Evolutionary conservation across 2,113 vertebrate genomes (phyloP), one percentile per base, ranked within the genome.

Genomic region (Piliocolobus tephrosceles): DNA sequence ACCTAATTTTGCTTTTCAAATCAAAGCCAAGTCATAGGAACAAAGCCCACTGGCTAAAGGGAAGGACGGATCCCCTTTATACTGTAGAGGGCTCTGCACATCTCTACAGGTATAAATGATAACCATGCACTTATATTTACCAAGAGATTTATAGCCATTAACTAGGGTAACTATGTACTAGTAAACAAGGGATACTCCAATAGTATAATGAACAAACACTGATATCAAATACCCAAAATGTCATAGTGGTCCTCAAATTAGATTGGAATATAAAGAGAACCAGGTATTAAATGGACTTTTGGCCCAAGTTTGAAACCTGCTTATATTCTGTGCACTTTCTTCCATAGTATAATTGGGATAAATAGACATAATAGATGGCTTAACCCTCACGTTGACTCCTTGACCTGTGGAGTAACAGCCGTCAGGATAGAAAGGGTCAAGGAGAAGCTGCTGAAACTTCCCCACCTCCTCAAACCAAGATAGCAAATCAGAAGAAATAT

Each of bases 21-120:
- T 10, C 16, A 35, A 88, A 83, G 47, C 35, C 30, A 68, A 12
- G 73, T n/a, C 12, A 12, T 8, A 52, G 84, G 3, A n/a, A 52
- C 1, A 66, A 43, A 20, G 6, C 0, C 35, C 27, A 30, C 20
- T 25, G 27, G 9, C n/a, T n/a, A 68, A 25, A 3, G 5, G 8
- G 40, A 4, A 32, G 25, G 2, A 8, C 12, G 8, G 40, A n/a
- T 23, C 11, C 20, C 6, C 2, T 38, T 20, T 18, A 58, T 30
- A 64, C 61, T 14, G 23, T 30, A 81, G 11, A 30, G 10, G 13
- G 38, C 35, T 45, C 11, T 52, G 40, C 11, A 22, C 2, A 50
- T n/a, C 22, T 82, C 66, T 30, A 14, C n/a, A 22, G 14, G 23
- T 23, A 30, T 5, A 38, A 25, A 3, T 8, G 22, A 27, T 43